Evolutionary conservation across 2,888 invertebrate species (phyloP), one percentile per base, ranked within the genome.

Genomic region (Dryomyza anilis): DNA sequence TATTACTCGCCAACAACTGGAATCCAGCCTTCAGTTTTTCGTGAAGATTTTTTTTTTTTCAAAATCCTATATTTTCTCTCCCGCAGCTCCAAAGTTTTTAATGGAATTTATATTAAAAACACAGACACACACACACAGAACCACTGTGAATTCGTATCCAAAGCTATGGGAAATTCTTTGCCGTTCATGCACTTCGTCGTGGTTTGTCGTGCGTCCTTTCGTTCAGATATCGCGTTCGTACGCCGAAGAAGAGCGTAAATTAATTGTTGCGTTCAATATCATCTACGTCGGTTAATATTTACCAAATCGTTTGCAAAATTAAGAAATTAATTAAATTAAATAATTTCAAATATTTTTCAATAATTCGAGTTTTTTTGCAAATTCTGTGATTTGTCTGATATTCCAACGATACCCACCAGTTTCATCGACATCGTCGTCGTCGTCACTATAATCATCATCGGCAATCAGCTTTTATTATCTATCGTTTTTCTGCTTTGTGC

Each of bases 201-300:
- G n/a, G 23, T 6, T 21, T 10, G 21, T 33, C 55, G 55, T 55
- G 19, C 36, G 33, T 36, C 36, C 19, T 30, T 6, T n/a, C 8
- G 43, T 21, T 33, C 14, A 19, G 10, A 30, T 19, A 1, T 16
- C 33, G 16, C 33, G 33, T 53, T 53, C n/a, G 14, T 25, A 27
- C 14, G 8, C n/a, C 25, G 33, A 21, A 21, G 21, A 12, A 55
- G 33, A 21, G 30, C 21, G 30, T 8, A 30, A 55, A 55, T 55
- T 55, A 55, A 55, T 55, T 55, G 33, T 55, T 36, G 55, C 55
- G n/a, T n/a, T n/a, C n/a, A n/a, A n/a, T n/a, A n/a, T 55, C 6
- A 14, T 36, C 19, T 33, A 55, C 12, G 25, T 50, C 27, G 14
- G 12, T 27, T n/a, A 50, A 50, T n/a, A 5, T n/a, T 7, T n/a